phyloP scores from a whole-genome alignment of 1,140 invertebrate species.

The Augochlora pura region DNA sequence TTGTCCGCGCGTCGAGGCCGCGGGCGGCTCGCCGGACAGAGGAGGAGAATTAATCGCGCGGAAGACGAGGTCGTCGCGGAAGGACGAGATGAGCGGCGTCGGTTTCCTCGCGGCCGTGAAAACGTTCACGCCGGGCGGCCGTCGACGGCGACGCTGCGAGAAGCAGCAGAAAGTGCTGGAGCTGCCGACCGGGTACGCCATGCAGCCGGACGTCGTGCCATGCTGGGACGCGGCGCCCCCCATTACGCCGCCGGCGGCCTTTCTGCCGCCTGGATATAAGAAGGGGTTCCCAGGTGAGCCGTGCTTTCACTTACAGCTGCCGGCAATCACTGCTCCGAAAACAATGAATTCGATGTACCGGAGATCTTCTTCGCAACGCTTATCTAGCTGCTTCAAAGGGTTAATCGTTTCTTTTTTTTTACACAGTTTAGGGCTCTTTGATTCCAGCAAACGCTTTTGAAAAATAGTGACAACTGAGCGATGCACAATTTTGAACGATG shows the following conservation, averaged over 20 bases:
- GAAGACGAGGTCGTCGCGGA: slow-evolving; percentile 45
- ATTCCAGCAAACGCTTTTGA: no score
- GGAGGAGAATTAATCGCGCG: neutral
- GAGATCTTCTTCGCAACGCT: no score
- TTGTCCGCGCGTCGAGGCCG: no score
- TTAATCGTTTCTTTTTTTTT: no score
- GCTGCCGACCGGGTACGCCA: slow-evolving; percentile 79
- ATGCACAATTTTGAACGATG: no score
- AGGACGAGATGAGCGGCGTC: slow-evolving; percentile 82
- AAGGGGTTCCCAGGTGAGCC: slow-evolving; percentile 77
- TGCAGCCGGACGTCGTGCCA: slow-evolving; percentile 81
- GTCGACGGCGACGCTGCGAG: slow-evolving; percentile 82
- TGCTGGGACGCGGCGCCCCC: slow-evolving; percentile 82
- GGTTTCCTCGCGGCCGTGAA: slow-evolving; percentile 84
- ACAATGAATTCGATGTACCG: no score
- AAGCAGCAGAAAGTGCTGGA: slow-evolving; percentile 82
- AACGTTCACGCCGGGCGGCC: slow-evolving; percentile 84
- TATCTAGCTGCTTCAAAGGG: no score
- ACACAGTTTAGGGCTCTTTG: no score
- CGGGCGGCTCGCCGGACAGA: neutral
- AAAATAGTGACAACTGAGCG: no score
- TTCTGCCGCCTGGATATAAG: slow-evolving; percentile 83
- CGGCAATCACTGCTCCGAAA: no score
- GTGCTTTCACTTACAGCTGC: neutral
- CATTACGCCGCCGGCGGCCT: slow-evolving; percentile 85